A percentile compares a stretch with the other conserved stretches of the same genome.
phyloP scores from a whole-genome alignment of 2,797 vertebrate genomes.

The Takifugu ocellatus region DNA sequence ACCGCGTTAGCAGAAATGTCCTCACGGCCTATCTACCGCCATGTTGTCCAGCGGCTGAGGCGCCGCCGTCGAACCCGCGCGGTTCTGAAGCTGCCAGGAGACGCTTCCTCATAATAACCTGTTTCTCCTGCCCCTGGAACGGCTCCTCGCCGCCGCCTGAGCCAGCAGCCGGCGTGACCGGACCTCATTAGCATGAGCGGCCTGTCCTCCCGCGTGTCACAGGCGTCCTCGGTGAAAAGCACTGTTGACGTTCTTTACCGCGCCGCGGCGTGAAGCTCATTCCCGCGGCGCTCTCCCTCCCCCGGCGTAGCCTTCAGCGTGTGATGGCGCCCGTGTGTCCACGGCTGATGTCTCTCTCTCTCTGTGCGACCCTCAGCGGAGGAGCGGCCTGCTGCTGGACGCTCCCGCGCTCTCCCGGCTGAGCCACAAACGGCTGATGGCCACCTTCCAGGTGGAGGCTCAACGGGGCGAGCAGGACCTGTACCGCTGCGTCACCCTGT shows the following conservation, averaged over 20 bases:
- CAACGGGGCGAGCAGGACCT: slow-evolving; percentile 84
- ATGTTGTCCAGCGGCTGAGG: too few species aligned
- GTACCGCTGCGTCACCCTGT: slow-evolving; percentile 91
- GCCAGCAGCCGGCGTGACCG: slow-evolving; percentile 34
- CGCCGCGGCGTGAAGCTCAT: slow-evolving; percentile 33
- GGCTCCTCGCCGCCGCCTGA: slow-evolving; percentile 23
- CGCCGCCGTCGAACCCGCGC: too few species aligned
- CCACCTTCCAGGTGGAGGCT: slow-evolving; percentile 84
- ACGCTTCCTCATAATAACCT: slow-evolving; percentile 36
- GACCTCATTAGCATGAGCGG: slow-evolving; percentile 40
- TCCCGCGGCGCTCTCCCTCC: slow-evolving; percentile 31
- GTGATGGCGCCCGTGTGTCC: background rate
- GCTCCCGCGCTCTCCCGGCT: slow-evolving; percentile 76
- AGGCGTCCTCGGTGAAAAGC: slow-evolving; percentile 15
- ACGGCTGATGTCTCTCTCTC: slow-evolving; percentile 21
- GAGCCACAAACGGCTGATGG: slow-evolving; percentile 88
- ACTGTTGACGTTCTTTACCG: slow-evolving; percentile 41
- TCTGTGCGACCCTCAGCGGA: slow-evolving; percentile 70
- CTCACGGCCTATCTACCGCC: too few species aligned
- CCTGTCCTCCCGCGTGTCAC: slow-evolving; percentile 18
- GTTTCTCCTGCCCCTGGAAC: slow-evolving; percentile 48
- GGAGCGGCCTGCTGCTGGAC: slow-evolving; percentile 78
- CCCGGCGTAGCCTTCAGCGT: slow-evolving; percentile 22
- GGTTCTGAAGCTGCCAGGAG: too few species aligned
- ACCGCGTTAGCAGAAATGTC: too few species aligned